Percentiles rank a stretch among this genome's conserved stretches.
Conservation (phyloP, 2,113 vertebrate genomes). For the Alaudala cheleensis region DNA sequence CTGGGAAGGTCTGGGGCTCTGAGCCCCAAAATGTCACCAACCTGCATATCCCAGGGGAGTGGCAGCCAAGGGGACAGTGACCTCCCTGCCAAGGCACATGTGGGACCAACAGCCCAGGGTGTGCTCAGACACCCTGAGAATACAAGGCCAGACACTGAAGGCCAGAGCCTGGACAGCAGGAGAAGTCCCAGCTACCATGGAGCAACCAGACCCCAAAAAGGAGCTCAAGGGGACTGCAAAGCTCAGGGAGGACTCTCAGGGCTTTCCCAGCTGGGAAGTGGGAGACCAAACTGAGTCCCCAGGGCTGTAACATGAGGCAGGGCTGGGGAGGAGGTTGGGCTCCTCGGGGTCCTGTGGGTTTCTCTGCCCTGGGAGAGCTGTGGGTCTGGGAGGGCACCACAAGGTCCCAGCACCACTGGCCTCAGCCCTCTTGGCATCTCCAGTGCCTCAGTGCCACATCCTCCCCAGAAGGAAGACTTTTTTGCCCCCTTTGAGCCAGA, state of each 20-base stretch:
- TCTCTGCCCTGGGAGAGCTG: not conserved
- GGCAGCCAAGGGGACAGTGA: not conserved
- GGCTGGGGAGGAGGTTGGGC: fast-evolving
- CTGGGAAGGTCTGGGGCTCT: not conserved
- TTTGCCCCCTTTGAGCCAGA: not conserved
- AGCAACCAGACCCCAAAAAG: not conserved
- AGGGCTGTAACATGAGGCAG: not conserved
- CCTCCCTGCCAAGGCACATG: fast-evolving
- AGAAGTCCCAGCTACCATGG: fast-evolving
- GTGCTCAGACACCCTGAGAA: fast-evolving
- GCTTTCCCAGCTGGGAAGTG: not conserved
- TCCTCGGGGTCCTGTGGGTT: fast-evolving
- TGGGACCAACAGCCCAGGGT: not conserved
- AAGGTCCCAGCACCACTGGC: fast-evolving
- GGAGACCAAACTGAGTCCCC: not conserved
- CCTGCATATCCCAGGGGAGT: not conserved
- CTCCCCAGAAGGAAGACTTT: not conserved
- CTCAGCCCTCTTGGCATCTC: not conserved
- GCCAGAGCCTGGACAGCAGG: not conserved
- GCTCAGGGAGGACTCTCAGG: not conserved
- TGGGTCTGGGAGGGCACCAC: not conserved
- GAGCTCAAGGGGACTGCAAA: fast-evolving
- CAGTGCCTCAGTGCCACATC: not conserved
- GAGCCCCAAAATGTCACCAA: not conserved
- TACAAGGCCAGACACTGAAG: not conserved